A percentile compares a stretch with the other conserved stretches of the same genome.
Conservation (phyloP, 2,888 invertebrate genomes). For the Blastobasis lacticolella region DNA sequence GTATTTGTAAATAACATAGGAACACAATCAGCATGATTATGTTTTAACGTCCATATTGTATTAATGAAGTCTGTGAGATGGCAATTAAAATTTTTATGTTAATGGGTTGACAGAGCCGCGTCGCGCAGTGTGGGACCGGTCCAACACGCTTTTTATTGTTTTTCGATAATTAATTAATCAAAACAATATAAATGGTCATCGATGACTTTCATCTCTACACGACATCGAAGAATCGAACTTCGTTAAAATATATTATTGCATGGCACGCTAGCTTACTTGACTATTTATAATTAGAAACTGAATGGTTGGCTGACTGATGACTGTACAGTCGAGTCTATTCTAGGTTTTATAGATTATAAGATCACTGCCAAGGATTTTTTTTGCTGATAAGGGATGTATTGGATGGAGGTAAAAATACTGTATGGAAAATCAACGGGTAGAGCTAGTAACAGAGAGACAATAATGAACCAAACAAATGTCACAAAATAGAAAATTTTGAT, state of each 20-base stretch:
- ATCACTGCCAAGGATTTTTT: too few relatives aligned
- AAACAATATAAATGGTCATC: slow-evolving; percentile 45
- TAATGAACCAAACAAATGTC: too few relatives aligned
- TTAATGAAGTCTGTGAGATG: slow-evolving; percentile 35
- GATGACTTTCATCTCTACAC: slow-evolving; percentile 32
- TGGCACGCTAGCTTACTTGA: too few relatives aligned
- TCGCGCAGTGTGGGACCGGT: slow-evolving; percentile 42
- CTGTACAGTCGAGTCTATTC: too few relatives aligned
- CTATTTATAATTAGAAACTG: too few relatives aligned
- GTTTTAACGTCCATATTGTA: slow-evolving; percentile 34
- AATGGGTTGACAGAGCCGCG: slow-evolving; percentile 33
- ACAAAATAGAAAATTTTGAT: too few relatives aligned
- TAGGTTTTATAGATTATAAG: too few relatives aligned
- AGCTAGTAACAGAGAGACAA: too few relatives aligned
- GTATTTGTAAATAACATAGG: slow-evolving; percentile 21
- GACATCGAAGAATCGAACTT: slow-evolving; percentile 1
- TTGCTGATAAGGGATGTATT: too few relatives aligned
- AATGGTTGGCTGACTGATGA: too few relatives aligned
- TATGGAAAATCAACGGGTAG: too few relatives aligned
- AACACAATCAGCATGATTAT: slow-evolving; percentile 28
- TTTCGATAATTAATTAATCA: slow-evolving; percentile 51
- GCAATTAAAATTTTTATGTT: slow-evolving; percentile 68
- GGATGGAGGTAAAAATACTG: too few relatives aligned
- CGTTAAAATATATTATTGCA: neutral
- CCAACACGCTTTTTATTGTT: slow-evolving; percentile 33